phyloP scores from a whole-genome alignment of 2,113 vertebrate genomes.

The Macrotus californicus region DNA sequence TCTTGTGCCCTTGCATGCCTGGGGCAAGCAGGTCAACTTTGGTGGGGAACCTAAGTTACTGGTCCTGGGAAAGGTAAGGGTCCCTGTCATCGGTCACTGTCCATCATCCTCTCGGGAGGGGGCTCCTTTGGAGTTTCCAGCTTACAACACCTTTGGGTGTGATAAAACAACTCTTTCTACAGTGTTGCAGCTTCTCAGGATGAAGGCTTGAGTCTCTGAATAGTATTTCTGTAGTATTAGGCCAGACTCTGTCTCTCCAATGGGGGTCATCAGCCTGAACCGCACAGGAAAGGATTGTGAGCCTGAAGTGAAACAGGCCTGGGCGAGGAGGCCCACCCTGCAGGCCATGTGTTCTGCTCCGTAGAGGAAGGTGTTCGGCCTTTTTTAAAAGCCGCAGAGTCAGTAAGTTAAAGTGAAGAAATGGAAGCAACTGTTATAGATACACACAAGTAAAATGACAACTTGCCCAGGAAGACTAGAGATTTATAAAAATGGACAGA shows the following conservation, averaged over 20 bases:
- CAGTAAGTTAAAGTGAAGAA: background rate
- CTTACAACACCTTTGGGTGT: background rate
- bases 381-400: slow-evolving; percentile 4
- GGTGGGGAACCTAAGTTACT: background rate
- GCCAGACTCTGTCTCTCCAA: background rate
- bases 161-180: background rate
- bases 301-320: background rate
- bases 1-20: background rate
- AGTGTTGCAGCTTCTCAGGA: background rate
- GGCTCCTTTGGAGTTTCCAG: background rate
- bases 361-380: rapidly evolving
- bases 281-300: background rate
- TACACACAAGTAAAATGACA: background rate
- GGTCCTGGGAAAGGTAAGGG: background rate
- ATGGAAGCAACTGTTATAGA: background rate
- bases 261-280: background rate
- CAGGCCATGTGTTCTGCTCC: background rate
- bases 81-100: background rate
- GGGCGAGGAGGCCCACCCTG: background rate
- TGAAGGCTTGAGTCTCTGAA: background rate
- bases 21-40: background rate
- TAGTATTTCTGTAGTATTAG: background rate
- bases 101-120: background rate
- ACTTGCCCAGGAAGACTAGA: background rate
- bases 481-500: background rate